Evolutionary conservation across 2,888 invertebrate genomes (phyloP), one percentile per base, ranked within the genome.

Genomic region (Epinotia ramella): DNA sequence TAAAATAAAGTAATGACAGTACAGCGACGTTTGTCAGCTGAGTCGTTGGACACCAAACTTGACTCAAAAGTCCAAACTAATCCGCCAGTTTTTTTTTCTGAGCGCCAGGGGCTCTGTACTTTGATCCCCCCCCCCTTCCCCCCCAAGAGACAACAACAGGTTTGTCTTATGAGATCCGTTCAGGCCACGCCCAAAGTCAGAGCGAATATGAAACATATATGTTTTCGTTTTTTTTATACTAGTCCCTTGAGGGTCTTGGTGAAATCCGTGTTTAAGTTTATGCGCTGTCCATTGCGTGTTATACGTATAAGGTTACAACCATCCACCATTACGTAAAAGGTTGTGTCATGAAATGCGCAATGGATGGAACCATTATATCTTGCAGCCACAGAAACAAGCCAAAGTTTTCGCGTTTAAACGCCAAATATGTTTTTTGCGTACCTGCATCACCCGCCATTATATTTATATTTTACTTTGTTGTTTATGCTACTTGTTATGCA

Each of bases 401-500:
- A 76, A 76, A 72, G 70, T 62, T 13, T n/a, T 24, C 46, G 64
- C 62, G 59, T 74, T 71, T n/a, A 20, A 66, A 71, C 78, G 70
- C 78, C 78, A 76, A 71, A 72, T 76, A 67, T 60, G 24, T 63
- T 64, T n/a, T 76, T 69, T 33, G 63, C 49, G 73, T 78, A 74
- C 73, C 71, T 76, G 75, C 33, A 24, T 46, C 44, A 40, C 57
- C 74, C 70, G 49, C 72, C 67, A 68, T 77, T 60, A n/a, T 53
- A 49, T 72, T 65, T 68, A 70, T 68, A 67, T 16, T 77, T n/a
- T 70, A 64, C 16, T 69, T 77, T 44, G 77, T 77, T 75, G 73
- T 67, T 77, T 60, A 53, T 64, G 33, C 56, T 64, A 57, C 20
- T 77, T 70, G 56, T 74, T 73, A 70, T 73, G 72, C 63, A 60